Conservation (phyloP, 2,888 invertebrate species). For the Apoda limacodes region DNA sequence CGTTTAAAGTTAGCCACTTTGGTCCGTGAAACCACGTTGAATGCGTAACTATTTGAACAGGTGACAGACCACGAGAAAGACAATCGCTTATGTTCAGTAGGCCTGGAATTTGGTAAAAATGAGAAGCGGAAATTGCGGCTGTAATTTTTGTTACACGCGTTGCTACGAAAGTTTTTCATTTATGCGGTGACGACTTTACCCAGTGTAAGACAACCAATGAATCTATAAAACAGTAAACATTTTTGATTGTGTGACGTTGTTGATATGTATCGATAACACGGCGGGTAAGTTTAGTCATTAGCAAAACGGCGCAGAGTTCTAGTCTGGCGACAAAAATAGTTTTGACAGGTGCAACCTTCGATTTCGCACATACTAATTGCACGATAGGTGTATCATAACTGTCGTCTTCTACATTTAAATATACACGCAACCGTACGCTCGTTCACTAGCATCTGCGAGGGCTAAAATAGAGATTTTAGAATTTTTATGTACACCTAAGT, state of each 20-base stretch:
- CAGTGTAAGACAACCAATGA: constrained; percentile 2
- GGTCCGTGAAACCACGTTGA: constrained; percentile 7
- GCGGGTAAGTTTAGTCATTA: constrained; percentile 4
- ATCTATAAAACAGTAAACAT: constrained; percentile 3
- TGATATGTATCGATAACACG: constrained; percentile 2
- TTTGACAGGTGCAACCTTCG: constrained; percentile 6
- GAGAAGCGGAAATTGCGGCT: constrained; percentile 1
- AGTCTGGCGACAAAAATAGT: constrained; percentile 5
- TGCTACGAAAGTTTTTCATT: constrained; percentile 6
- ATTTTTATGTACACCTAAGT: constrained; percentile 1
- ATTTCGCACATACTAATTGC: constrained; percentile 4
- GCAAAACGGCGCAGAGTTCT: constrained; percentile 3
- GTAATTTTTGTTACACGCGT: constrained; percentile 6
- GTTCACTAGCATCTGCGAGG: constrained; percentile 8
- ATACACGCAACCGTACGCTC: constrained; percentile 3
- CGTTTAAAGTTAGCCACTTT: constrained; percentile 1
- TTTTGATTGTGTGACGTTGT: background rate
- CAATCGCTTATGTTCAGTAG: constrained; percentile 5
- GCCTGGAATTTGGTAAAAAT: constrained; percentile 7
- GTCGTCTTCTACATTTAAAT: constrained; percentile 1
- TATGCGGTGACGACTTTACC: constrained; percentile 3
- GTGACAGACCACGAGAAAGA: constrained; percentile 6
- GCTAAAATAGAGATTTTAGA: constrained; percentile 2
- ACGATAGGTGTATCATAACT: background rate
- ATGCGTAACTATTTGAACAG: constrained; percentile 6